Evolutionary conservation across 2,797 vertebrate species (phyloP).

Genomic region (Denticeps clupeoides): DNA sequence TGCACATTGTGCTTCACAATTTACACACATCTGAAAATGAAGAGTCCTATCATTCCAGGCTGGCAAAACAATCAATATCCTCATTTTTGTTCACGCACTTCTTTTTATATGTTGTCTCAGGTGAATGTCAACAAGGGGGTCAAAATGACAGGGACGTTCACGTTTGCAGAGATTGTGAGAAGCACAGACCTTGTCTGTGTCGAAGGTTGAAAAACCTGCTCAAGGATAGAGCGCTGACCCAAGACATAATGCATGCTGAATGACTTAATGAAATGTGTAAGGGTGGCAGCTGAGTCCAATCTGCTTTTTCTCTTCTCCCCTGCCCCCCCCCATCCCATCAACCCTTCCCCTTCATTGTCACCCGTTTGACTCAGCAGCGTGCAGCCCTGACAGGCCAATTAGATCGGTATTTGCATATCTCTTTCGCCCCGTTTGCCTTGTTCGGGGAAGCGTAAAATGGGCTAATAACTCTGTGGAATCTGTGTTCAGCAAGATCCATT

Average conservation of each 20-base stretch:
- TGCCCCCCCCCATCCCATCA: constrained; percentile 7
- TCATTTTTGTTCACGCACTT: too few relatives aligned
- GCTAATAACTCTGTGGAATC: constrained; percentile 49
- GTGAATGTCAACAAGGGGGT: too few relatives aligned
- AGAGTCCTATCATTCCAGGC: too few relatives aligned
- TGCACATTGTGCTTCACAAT: too few relatives aligned
- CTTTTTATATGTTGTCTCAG: too few relatives aligned
- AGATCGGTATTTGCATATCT: constrained; percentile 63
- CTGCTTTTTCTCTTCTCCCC: constrained; percentile 33
- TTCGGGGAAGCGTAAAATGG: constrained; percentile 56
- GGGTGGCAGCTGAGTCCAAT: constrained; percentile 47
- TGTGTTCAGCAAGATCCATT: constrained; percentile 39
- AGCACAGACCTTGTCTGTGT: constrained; percentile 3
- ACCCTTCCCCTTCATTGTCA: constrained; percentile 28
- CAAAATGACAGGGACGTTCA: too few relatives aligned
- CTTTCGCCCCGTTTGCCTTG: constrained; percentile 50
- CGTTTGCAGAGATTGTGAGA: neutral
- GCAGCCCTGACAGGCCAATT: constrained; percentile 61
- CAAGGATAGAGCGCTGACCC: constrained; percentile 44
- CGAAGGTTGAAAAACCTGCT: constrained; percentile 30
- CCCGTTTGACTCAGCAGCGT: constrained; percentile 40
- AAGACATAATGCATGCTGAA: constrained; percentile 34
- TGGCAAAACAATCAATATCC: too few relatives aligned
- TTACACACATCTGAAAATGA: too few relatives aligned
- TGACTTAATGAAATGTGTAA: constrained; percentile 49